phyloP scores from a whole-genome alignment of 2,888 invertebrate genomes.

The Yponomeuta sedellus region DNA sequence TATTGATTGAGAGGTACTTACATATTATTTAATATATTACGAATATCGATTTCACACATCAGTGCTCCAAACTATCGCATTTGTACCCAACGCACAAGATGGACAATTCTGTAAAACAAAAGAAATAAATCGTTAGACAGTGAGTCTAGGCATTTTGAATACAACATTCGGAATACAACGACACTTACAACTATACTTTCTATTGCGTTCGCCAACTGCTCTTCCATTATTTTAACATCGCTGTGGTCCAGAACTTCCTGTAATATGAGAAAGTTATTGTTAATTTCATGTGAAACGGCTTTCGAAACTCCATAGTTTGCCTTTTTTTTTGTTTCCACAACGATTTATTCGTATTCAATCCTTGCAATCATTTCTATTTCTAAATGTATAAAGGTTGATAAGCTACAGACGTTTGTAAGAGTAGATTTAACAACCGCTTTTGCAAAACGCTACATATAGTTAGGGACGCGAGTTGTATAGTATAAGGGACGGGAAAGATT shows the following conservation, averaged over 20 bases:
- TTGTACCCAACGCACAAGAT: constrained; percentile 73
- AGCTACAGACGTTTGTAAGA: too few species aligned
- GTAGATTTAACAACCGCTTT: too few species aligned
- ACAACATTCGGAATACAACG: neutral
- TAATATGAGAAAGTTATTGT: constrained; percentile 23
- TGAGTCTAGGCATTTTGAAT: neutral
- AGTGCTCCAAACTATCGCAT: constrained; percentile 75
- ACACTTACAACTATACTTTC: constrained; percentile 74
- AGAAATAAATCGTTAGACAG: neutral
- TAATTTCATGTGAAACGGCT: neutral
- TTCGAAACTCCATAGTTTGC: too few species aligned
- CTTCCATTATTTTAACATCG: constrained; percentile 72
- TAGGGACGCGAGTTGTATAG: too few species aligned
- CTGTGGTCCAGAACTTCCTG: constrained; percentile 72
- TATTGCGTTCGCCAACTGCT: constrained; percentile 70
- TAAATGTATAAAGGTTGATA: too few species aligned
- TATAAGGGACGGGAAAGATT: too few species aligned
- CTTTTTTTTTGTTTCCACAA: too few species aligned
- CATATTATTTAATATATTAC: constrained; percentile 47
- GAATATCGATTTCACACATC: constrained; percentile 51
- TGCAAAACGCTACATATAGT: too few species aligned
- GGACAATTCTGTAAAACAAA: constrained; percentile 66
- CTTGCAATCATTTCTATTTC: too few species aligned
- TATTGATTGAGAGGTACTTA: constrained; percentile 29
- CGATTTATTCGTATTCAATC: too few species aligned